Percentiles rank a stretch among this genome's conserved stretches.
Evolutionary conservation across 1,140 invertebrate genomes (phyloP).

Genomic region (Polypedilum vanderplanki): DNA sequence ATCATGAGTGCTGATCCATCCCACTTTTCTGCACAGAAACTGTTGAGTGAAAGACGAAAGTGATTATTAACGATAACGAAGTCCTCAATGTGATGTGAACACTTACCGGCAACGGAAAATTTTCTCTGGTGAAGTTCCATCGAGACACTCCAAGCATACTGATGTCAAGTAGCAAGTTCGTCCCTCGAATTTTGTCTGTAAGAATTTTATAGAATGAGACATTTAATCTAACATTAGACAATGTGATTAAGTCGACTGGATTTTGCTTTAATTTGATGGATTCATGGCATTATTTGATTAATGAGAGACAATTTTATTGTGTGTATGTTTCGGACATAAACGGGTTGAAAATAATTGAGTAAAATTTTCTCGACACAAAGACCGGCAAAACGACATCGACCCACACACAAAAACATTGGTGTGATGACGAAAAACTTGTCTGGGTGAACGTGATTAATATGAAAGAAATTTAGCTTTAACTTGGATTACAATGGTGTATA

Average conservation of each 20-base stretch:
- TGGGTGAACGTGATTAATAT: slow-evolving; percentile 23
- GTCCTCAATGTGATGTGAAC: not conserved
- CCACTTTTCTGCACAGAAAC: slow-evolving; percentile 80
- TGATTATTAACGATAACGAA: slow-evolving; percentile 27
- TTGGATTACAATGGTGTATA: not conserved
- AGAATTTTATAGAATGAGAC: slow-evolving; percentile 35
- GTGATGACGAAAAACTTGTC: slow-evolving; percentile 11
- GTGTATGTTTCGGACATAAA: not conserved
- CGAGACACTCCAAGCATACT: slow-evolving; percentile 87
- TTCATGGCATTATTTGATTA: slow-evolving; percentile 6
- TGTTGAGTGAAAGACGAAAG: slow-evolving; percentile 35
- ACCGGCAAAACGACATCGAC: not conserved
- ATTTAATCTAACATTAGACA: slow-evolving; percentile 1
- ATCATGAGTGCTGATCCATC: slow-evolving; percentile 86
- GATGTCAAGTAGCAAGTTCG: slow-evolving; percentile 84
- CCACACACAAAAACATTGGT: not conserved
- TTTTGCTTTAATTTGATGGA: not conserved
- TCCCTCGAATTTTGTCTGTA: slow-evolving; percentile 79
- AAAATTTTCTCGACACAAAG: not conserved
- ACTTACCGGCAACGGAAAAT: slow-evolving; percentile 58
- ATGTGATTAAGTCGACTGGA: too few relatives aligned
- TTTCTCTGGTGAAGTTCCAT: slow-evolving; percentile 67
- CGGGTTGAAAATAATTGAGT: not conserved
- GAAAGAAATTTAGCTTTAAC: not conserved
- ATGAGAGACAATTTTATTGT: not conserved